Evolutionary conservation across 2,888 invertebrate genomes (phyloP).

Genomic region (Sepiola atlantica): DNA sequence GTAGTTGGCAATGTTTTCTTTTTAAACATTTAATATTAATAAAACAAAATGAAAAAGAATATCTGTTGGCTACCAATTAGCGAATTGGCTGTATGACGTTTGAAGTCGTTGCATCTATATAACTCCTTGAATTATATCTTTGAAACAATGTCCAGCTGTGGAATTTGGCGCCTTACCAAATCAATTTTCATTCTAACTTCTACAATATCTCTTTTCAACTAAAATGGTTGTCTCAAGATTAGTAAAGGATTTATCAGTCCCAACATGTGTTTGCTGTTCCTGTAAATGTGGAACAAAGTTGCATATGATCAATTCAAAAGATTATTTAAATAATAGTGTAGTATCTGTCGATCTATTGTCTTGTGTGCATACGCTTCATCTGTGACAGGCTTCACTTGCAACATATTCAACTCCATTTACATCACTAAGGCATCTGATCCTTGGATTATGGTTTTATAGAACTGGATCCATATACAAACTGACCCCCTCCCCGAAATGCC

Average conservation of each 20-base stretch:
- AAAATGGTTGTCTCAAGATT: not conserved
- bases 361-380: not conserved
- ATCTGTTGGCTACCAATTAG: not conserved
- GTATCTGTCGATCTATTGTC: not conserved
- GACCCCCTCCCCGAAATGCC: too few relatives aligned
- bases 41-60: not conserved
- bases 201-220: not conserved
- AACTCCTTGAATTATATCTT: not conserved
- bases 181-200: slow-evolving; percentile 4
- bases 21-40: not conserved
- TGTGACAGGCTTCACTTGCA: not conserved
- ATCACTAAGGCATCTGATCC: slow-evolving; percentile 32
- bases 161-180: slow-evolving; percentile 32
- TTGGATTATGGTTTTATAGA: slow-evolving; percentile 15
- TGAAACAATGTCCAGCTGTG: not conserved
- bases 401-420: not conserved
- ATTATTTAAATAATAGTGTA: not conserved
- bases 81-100: not conserved
- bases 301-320: not conserved
- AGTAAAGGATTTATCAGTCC: not conserved
- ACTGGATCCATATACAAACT: not conserved
- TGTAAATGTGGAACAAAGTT: not conserved
- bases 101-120: not conserved
- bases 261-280: not conserved
- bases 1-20: not conserved